These are phyloP conservation scores for Limosa lapponica DNA, from an alignment of 2,797 vertebrate species.

Conservation along the genomic window DNA sequence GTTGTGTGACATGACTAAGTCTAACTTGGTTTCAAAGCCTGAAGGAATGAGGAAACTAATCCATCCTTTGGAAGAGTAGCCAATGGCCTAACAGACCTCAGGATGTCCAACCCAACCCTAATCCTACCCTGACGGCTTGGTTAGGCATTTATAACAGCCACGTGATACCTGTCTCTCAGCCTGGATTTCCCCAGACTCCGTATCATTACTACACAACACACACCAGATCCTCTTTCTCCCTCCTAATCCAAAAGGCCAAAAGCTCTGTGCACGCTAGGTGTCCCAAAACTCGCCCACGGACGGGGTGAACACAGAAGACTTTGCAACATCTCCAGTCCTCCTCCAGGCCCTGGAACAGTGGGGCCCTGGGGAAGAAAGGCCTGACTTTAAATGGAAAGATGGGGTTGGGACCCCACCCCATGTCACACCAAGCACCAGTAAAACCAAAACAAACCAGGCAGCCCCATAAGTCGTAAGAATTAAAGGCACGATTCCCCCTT, in stretches of 20 bases:
- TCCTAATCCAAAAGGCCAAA: background rate
- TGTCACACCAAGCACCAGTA: conserved; percentile 66
- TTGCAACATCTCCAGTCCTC: background rate
- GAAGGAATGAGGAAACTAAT: background rate
- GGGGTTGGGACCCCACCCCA: conserved; percentile 17
- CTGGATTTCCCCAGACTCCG: background rate
- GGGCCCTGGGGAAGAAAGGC: background rate
- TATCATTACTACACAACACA: background rate
- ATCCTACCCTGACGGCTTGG: background rate
- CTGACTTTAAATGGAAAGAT: conserved; percentile 61
- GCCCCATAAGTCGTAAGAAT: conserved; percentile 81
- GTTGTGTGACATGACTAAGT: background rate
- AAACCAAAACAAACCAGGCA: conserved; percentile 79
- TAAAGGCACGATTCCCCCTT: conserved; percentile 82
- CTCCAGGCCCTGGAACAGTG: background rate
- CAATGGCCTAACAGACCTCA: background rate
- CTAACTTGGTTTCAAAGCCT: background rate
- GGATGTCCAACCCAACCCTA: background rate
- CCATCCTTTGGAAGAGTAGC: background rate
- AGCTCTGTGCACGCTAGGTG: background rate
- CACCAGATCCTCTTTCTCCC: background rate
- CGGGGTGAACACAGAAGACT: background rate
- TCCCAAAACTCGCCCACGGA: background rate
- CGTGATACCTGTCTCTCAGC: background rate
- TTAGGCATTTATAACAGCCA: background rate